Evolutionary conservation across 2,113 vertebrate species (phyloP).

Genomic region (Atractosteus spatula): DNA sequence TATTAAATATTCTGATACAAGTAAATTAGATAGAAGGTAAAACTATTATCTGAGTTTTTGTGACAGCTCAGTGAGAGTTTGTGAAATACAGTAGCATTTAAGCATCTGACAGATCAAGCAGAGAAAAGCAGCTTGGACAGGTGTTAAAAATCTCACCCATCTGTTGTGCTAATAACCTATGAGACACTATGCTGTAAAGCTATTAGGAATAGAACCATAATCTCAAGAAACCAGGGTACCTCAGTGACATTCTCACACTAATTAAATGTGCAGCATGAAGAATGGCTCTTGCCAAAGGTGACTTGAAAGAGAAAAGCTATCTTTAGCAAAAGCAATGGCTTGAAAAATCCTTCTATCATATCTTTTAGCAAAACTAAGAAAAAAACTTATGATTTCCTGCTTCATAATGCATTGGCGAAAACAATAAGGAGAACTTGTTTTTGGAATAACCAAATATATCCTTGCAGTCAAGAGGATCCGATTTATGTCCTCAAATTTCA

Average conservation of each 20-base stretch:
- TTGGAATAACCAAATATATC: too few relatives aligned
- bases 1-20: not conserved
- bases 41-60: not conserved
- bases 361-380: not conserved
- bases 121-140: not conserved
- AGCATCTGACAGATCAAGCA: not conserved
- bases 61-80: not conserved
- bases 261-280: conserved; percentile 2
- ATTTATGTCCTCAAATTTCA: too few relatives aligned
- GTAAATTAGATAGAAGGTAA: not conserved
- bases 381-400: not conserved
- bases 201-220: not conserved
- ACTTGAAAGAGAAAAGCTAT: not conserved
- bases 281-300: conserved; percentile 2
- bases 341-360: not conserved
- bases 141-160: conserved; percentile 5
- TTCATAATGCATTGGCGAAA: not conserved
- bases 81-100: not conserved
- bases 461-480: too few relatives aligned
- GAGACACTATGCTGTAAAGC: not conserved
- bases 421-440: too few relatives aligned
- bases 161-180: conserved; percentile 2
- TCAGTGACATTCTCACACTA: conserved; percentile 1
- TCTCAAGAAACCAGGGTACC: not conserved
- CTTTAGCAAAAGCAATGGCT: not conserved